Conservation (phyloP, 2,113 vertebrate genomes). For the Epinephelus moara region DNA sequence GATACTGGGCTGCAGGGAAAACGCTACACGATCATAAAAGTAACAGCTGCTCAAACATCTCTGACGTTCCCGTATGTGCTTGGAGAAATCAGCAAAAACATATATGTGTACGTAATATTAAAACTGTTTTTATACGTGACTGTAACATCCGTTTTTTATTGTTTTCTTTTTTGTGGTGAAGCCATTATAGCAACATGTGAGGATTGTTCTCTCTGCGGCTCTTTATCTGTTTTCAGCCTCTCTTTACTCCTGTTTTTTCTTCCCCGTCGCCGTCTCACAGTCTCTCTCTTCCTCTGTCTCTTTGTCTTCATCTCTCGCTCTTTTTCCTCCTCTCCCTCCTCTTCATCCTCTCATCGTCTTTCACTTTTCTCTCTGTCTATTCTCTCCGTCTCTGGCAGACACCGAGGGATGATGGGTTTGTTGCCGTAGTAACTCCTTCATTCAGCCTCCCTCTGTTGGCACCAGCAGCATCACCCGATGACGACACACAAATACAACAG, state of each 20-base stretch:
- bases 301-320: conserved; percentile 51
- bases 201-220: conserved; percentile 4
- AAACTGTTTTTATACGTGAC: too few species aligned
- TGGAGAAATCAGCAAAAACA: too few species aligned
- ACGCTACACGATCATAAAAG: too few species aligned
- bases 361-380: conserved; percentile 42
- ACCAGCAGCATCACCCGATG: conserved; percentile 90
- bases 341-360: conserved; percentile 53
- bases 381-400: conserved; percentile 76
- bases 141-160: neutral
- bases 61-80: too few species aligned
- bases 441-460: conserved; percentile 91
- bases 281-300: conserved; percentile 26
- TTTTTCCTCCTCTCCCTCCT: conserved; percentile 37
- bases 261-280: conserved; percentile 11
- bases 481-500: conserved; percentile 94
- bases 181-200: neutral
- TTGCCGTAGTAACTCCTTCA: conserved; percentile 97
- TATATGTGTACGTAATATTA: too few species aligned
- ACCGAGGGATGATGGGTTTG: conserved; percentile 91
- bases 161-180: neutral
- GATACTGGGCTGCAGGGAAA: too few species aligned
- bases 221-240: conserved; percentile 33
- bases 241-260: conserved; percentile 12
- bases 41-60: neutral